Base-by-base conservation (phyloP, 23 tunicate species). In the Diplosoma virens region DNA sequence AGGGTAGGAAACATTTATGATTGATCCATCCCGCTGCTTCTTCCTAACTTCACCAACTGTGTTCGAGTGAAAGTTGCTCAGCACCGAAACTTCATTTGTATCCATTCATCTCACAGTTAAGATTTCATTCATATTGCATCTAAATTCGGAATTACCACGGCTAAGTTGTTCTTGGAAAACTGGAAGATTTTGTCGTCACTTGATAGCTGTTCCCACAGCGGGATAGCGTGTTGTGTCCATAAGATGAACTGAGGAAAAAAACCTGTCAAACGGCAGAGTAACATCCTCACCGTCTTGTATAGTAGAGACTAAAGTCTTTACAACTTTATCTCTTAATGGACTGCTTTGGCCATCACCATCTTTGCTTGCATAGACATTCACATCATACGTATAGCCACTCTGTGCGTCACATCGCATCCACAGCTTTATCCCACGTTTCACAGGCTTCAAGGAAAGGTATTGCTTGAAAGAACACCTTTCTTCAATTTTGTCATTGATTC, bases 371-470 rank as follows among this genome's bases (percentile, higher is more conserved):
- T 68, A 68, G 29, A 61, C 69, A 68, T 68, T 68, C 75, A 68
- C 75, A 68, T 68, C 54, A 68, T 68, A 68, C 7, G 75, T 68
- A 68, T 68, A 61, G 5, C 34, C 69, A 29, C 35, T 27, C 35
- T 61, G 69, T 28, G 75, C 9, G 75, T 33, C 75, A 68, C 54
- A 68, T 68, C 75, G 4, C 75, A 68, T 68, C 75, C 54, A 68
- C 4, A 68, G 75, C 75, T 68, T 68, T 68, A 68, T 68, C 75
- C 75, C 75, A 35, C 55, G 29, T 68, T 68, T 68, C 75, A 68
- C 75, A 68, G 75, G 75, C 56, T 68, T 68, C 75, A 68, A 18
- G 75, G 75, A 54, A 68, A 68, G 75, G 75, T 68, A 68, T 24
- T 68, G 75, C 37, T 65, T 73, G 63, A 67, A 35, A 37, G 74